These are phyloP conservation scores for Chondrilla cf. caribensis DNA, from an alignment of 37 sponge, comb jelly and placozoan species.

Conservation along the genomic window DNA sequence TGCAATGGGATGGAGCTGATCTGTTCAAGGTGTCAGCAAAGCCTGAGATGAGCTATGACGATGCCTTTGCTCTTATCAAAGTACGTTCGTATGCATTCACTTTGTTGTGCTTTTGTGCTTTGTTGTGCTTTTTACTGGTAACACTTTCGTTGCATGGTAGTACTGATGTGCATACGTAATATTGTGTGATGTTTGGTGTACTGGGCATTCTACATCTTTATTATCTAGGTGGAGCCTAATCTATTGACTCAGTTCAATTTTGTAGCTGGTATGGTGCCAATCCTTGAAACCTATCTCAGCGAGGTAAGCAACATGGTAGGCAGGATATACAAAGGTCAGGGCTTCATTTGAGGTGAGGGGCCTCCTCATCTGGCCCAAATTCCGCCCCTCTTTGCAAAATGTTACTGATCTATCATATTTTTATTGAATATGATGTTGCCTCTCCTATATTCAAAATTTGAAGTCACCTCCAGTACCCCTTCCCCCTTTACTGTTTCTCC, in stretches of 20 bases:
- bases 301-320: no score
- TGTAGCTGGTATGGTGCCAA: constrained; percentile 64
- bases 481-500: no score
- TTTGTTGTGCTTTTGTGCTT: not conserved
- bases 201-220: not conserved
- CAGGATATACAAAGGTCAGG: no score
- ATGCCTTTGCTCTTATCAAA: constrained; percentile 33
- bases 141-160: not conserved
- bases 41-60: constrained; percentile 18
- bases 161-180: not conserved
- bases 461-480: no score
- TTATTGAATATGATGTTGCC: no score
- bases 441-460: no score
- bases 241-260: constrained; percentile 43
- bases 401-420: no score
- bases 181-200: no score
- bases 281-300: constrained; percentile 38
- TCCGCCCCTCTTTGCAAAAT: no score
- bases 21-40: not conserved
- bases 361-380: no score
- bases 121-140: not conserved
- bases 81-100: not conserved
- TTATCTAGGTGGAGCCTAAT: constrained; percentile 55
- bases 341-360: no score
- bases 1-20: constrained; percentile 28